Evolutionary conservation across 2,888 invertebrate genomes (phyloP).

Genomic region (Chydorus sphaericus): DNA sequence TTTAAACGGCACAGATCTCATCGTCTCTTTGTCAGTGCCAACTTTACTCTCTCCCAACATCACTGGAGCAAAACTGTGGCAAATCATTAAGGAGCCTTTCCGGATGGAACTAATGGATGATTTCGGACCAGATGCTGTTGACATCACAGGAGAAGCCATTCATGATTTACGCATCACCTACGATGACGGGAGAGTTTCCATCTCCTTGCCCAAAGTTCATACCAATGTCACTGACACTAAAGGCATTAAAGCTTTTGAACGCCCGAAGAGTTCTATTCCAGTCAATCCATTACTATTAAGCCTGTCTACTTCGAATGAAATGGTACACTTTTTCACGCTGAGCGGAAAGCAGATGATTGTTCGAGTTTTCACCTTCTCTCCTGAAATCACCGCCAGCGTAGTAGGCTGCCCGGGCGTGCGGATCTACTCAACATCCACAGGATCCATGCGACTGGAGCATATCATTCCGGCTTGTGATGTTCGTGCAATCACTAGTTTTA

Average conservation of each 20-base stretch:
- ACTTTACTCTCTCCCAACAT: too few relatives aligned
- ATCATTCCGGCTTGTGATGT: slow-evolving; percentile 1
- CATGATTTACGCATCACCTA: neutral
- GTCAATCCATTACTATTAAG: neutral
- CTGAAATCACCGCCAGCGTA: neutral
- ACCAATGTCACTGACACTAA: neutral
- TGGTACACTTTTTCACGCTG: neutral
- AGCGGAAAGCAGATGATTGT: neutral
- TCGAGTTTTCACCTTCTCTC: neutral
- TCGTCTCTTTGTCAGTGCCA: neutral
- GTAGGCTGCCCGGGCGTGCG: neutral
- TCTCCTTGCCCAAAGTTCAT: too few relatives aligned
- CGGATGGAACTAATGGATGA: neutral
- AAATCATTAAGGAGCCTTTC: neutral
- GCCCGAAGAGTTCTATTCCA: neutral
- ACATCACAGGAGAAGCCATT: neutral
- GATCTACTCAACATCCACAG: neutral
- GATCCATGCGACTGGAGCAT: neutral
- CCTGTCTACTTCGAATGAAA: neutral
- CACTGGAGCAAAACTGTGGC: neutral
- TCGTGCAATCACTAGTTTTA: neutral
- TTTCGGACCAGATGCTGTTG: neutral
- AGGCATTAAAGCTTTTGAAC: neutral
- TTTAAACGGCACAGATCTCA: neutral
- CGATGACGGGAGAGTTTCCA: neutral